Evolutionary conservation across 2,888 invertebrate genomes (phyloP), one percentile per base, ranked within the genome.

Genomic region (Pinctada fucata): DNA sequence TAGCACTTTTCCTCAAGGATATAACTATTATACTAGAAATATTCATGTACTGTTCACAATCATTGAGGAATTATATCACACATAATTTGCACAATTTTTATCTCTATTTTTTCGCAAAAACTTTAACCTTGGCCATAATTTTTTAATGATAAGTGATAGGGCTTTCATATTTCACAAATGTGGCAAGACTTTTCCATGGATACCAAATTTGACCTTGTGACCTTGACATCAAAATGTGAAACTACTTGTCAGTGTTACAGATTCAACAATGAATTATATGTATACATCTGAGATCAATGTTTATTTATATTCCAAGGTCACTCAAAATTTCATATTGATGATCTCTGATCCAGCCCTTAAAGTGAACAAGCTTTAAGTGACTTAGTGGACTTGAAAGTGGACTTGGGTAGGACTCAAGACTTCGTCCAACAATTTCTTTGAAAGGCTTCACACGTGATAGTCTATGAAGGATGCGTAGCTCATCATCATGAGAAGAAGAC

Each of bases 371-470:
- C 2, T 70, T 70, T 2, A 70, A 49, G 50, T 70, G 47, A 16
- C 48, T 49, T 49, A 70, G 70, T 47, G 70, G 70, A 70, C 70
- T 70, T 70, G 49, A n/a, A 49, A 70, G 50, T 70, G 70, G 70
- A 49, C 50, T 70, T 70, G 13, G 6, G 49, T 69, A 69, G 13
- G 69, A 69, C 4, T 45, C 48, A 8, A 69, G 49, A n/a, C 52
- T 10, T 64, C 73, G 52, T 73, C 65, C 73, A n/a, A 5, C 73
- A 58, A n/a, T 47, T 31, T 45, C 45, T 64, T 65, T 73, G 63
- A 65, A 73, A 45, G 73, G 65, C 45, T 64, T 63, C 31, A 73
- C 63, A n/a, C 63, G 45, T 64, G 31, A 48, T 13, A 73, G 49
- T 6, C 63, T 49, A 16, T 3, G n/a, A 47, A 63, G 45, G 16